A percentile compares a stretch with the other conserved stretches of the same genome.
Evolutionary conservation across 2,888 invertebrate genomes (phyloP).

Genomic region (Rhagophthalmus giganteus): DNA sequence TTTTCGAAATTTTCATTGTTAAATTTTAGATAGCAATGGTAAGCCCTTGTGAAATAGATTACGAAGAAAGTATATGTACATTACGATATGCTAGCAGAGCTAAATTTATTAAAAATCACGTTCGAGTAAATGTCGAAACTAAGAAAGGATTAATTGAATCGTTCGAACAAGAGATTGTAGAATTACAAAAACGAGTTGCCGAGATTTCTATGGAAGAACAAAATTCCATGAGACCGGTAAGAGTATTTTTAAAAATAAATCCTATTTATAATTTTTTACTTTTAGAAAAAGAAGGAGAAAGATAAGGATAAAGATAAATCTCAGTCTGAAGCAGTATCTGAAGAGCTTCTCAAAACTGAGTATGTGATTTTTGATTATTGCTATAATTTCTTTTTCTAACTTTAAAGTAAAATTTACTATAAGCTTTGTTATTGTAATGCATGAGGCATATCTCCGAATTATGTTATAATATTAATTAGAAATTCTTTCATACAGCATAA

Average conservation of each 20-base stretch:
- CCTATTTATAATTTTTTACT: constrained; percentile 10
- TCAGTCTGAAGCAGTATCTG: constrained; percentile 35
- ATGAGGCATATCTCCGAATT: too few relatives aligned
- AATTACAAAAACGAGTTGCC: constrained; percentile 78
- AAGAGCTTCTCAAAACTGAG: constrained; percentile 52
- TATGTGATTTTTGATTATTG: constrained; percentile 39
- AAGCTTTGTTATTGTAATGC: too few relatives aligned
- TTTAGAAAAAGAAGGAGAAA: constrained; percentile 36
- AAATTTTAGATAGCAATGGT: constrained; percentile 83
- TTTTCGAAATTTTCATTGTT: constrained; percentile 2
- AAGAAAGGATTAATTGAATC: constrained; percentile 94
- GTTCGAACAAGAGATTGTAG: constrained; percentile 96
- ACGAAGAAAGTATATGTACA: constrained; percentile 96
- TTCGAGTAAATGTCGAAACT: constrained; percentile 95
- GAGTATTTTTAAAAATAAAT: constrained; percentile 1
- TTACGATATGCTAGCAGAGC: constrained; percentile 96
- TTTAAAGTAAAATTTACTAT: constrained; percentile 2
- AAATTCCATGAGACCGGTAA: constrained; percentile 41
- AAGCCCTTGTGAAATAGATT: constrained; percentile 95
- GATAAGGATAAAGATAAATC: constrained; percentile 32
- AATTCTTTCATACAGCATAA: too few relatives aligned
- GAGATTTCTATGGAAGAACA: constrained; percentile 45
- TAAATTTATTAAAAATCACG: constrained; percentile 95
- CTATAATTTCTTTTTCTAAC: constrained; percentile 12
- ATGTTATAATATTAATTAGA: too few relatives aligned